These are phyloP conservation scores for Darevskia mixta DNA, from an alignment of 2,797 vertebrate genomes.

Conservation along the genomic window DNA sequence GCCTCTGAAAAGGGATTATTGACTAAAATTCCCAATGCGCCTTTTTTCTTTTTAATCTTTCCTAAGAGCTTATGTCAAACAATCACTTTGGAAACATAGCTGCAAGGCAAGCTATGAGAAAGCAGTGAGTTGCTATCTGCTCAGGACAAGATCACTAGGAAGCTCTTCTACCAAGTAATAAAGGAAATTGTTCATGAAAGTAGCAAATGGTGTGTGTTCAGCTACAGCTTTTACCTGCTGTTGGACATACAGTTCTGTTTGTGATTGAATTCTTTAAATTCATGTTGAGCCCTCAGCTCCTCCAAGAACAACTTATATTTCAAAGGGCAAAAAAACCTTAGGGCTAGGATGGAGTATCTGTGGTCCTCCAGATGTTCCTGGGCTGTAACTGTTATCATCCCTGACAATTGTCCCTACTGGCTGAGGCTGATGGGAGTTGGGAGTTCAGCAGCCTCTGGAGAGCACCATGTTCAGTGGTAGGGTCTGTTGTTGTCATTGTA, in stretches of 20 bases:
- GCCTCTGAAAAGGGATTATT: background rate
- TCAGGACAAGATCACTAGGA: background rate
- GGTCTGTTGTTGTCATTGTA: background rate
- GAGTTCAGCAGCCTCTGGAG: background rate
- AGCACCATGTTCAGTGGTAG: background rate
- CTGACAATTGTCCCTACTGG: too few relatives aligned
- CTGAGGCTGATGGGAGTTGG: too few relatives aligned
- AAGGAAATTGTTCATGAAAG: conserved; percentile 13
- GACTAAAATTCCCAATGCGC: background rate
- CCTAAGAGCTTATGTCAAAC: background rate
- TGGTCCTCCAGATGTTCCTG: background rate
- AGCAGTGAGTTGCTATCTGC: background rate
- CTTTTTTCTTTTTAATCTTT: background rate
- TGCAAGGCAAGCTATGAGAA: conserved; percentile 35
- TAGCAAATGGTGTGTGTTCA: background rate
- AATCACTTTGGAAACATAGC: background rate
- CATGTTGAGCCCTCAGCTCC: background rate
- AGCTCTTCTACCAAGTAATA: background rate
- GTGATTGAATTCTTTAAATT: conserved; percentile 31
- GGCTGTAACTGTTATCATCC: background rate
- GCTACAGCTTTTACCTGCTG: conserved; percentile 22
- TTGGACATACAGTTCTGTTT: background rate
- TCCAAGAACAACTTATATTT: rapidly evolving
- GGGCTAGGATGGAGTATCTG: background rate
- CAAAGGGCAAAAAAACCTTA: conserved; percentile 4